Base-by-base conservation (phyloP, 2,888 invertebrate species). In the Lithosia quadra region DNA sequence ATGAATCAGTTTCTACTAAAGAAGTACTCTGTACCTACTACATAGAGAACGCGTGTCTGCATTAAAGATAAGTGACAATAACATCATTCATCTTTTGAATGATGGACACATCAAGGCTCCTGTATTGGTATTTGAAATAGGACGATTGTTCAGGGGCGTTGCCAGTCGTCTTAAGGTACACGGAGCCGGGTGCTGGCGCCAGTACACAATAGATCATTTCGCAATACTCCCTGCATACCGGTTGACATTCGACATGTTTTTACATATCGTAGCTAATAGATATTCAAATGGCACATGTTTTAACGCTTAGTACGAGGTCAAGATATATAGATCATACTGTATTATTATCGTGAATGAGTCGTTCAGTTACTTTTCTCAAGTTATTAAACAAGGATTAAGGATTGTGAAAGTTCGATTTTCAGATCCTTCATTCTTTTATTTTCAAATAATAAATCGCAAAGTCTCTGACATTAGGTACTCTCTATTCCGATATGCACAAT, bases 71-170 rank as follows among this genome's bases (percentile, higher is more conserved):
- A 82, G 63, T 79, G 78, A 84, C 84, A 84, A 84, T 83, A 81
- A 75, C 76, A 82, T 83, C 80, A 86, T 86, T 87, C 84, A 87
- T 88, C 81, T 80, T 75, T 80, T 56, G 70, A 76, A 73, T 89
- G 88, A 90, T 84, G 84, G 91, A 91, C 91, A 87, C 77, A 74
- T 91, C 90, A 92, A 92, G 93, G 93, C 83, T 84, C 69, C 81
- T 63, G 69, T 75, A 66, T 79, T 71, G 66, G 63, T 72, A 79
- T 76, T 78, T 74, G 60, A 67, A 73, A 70, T 67, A 74, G 77
- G 66, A 75, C 67, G 66, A 43, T 67, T 64, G 64, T 61, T 63
- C 67, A 69, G 66, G 58, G 79, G 79, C 76, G 77, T 66, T 66
- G 69, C 70, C 21, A 13, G 24, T 13, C 53, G 57, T 36, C 15